Base-by-base conservation (phyloP, 2,888 invertebrate species). In the Drosophila ustulata region DNA sequence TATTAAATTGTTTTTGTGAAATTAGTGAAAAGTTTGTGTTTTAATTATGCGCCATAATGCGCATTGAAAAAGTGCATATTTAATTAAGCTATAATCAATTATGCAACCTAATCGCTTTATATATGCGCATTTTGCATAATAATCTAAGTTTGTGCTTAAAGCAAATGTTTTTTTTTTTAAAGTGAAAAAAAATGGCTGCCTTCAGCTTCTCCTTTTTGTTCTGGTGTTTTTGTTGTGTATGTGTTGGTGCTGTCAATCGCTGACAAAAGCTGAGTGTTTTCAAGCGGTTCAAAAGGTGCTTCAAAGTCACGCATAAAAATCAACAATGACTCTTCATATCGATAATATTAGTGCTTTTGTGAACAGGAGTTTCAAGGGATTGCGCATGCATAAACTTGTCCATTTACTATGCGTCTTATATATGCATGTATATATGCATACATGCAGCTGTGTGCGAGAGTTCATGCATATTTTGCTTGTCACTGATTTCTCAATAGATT, bases 401-500 rank as follows among this genome's bases (percentile, higher is more conserved):
- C 56, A 68, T 72, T 65, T 72, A 64, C 45, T 59, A 77, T 65
- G 72, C 72, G 25, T 49, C 77, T 72, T 72, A 72, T 58, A 45
- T 30, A 30, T 0, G 39, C 3, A 63, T 34, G 30, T 57, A 59
- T 75, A 59, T 28, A 18, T 46, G 51, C 45, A 55, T 69, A 58
- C 58, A 57, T 61, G 53, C 28, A 41, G 56, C 34, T 37, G 28
- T 47, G 13, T 45, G 55, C 34, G 46, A 23, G 51, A 58, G 62
- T 28, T 67, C 52, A 39, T 75, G 78, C 75, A 80, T 76, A 80
- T 86, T 78, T 82, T 67, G 77, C 71, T 72, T 82, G 85, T 83
- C 87, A 87, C 73, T 84, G 88, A 83, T 86, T 86, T 86, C 82
- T 83, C 82, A 83, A 83, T 83, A 86, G 87, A 86, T 83, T 83